A percentile compares a stretch with the other conserved stretches of the same genome.
These are phyloP conservation scores for Macrophya annulata DNA, from an alignment of 2,888 invertebrate species.

Conservation along the genomic window DNA sequence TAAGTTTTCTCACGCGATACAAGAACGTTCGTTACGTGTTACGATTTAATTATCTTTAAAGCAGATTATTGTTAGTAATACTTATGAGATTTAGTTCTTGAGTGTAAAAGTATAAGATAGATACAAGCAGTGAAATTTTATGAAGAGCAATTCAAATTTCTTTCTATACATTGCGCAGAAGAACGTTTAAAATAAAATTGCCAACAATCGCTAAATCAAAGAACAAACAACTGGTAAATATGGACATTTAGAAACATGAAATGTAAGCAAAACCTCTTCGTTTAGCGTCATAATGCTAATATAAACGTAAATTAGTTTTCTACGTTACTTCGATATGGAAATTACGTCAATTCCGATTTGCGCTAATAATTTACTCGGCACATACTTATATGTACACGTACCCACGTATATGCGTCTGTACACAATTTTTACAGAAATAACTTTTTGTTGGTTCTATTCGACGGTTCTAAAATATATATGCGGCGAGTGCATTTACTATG, in stretches of 20 bases:
- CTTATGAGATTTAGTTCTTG: not conserved
- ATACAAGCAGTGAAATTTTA: not conserved
- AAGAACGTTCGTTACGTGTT: conserved; percentile 18
- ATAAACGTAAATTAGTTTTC: conserved; percentile 34
- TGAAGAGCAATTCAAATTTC: not conserved
- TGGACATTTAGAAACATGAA: not conserved
- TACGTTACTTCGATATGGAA: conserved; percentile 2
- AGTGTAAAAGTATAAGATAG: not conserved
- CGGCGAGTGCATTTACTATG: not conserved
- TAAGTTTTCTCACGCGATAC: conserved; percentile 45
- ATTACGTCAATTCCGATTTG: conserved; percentile 41
- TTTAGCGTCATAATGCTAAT: conserved; percentile 21
- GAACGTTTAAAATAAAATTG: conserved; percentile 13
- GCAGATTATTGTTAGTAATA: conserved; percentile 13
- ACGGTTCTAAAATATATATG: not conserved
- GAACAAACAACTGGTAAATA: conserved; percentile 35
- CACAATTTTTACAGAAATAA: not conserved
- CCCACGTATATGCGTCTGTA: not conserved
- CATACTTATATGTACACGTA: not conserved
- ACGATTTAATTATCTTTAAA: conserved; percentile 21
- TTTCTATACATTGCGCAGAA: not conserved
- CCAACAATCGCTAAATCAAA: conserved; percentile 14
- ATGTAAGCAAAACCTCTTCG: conserved; percentile 14
- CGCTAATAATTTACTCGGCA: conserved; percentile 41
- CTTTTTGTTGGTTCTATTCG: not conserved